Evolutionary conservation across 2,797 vertebrate genomes (phyloP), one percentile per base, ranked within the genome.

Genomic region (Dromococcyx pavoninus): DNA sequence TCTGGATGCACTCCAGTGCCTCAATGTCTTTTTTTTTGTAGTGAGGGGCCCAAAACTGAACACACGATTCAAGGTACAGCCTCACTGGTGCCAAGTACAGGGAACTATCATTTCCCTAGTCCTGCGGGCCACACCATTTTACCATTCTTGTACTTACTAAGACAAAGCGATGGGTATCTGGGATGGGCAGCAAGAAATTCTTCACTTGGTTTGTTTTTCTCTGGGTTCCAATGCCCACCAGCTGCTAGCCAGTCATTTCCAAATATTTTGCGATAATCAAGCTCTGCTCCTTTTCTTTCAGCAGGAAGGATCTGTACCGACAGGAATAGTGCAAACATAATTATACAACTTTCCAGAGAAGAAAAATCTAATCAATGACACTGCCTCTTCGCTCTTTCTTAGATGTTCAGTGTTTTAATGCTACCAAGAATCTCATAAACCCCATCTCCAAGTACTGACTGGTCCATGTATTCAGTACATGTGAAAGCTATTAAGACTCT

Each of bases 251-350:
- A 99, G 39, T 98, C 98, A 13, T 88, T 97, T 10, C 99, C 99
- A 88, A 99, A 99, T 96, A 98, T 98, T 97, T 99, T 99, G 17
- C 98, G 97, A 96, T 99, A 99, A 94, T 99, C 99, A 3, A 99
- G 98, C 98, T 99, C 99, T 13, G 99, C 99, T 87, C 99, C 99
- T 91, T 92, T 98, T 91, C 99, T 95, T 76, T 99, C 99, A 13
- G 98, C 97, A 3, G 95, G 92, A 11, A 80, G 50, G 83, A 99
- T 96, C 99, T 99, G 93, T 79, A 51, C 41, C 76, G 75, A 76
- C 71, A 86, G 64, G 32, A 75, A 77, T 10, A 9, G 51, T 33
- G 61, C 39, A 13, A 70, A 50, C 43, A 10, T 13, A 50, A 67
- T 73, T 58, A 44, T 0, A 44, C 16, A n/a, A 15, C 58, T 93